A percentile compares a stretch with the other conserved stretches of the same genome.
Conservation (phyloP, 2,797 vertebrate genomes). For the Chiroxiphia lanceolata region DNA sequence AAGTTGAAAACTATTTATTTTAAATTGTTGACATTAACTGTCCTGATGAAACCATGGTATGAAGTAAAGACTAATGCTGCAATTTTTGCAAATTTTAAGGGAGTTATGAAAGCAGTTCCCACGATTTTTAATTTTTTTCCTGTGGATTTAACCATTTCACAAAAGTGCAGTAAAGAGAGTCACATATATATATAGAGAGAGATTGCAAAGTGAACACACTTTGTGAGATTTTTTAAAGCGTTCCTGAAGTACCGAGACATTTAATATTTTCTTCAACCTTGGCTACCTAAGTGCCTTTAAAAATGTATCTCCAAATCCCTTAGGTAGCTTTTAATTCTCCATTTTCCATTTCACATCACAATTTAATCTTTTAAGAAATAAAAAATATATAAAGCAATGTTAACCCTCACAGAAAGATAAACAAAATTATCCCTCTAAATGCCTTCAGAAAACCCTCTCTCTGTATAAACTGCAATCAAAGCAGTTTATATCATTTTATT, state of each 20-base stretch:
- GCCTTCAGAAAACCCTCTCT: neutral
- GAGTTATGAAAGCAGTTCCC: fast-evolving
- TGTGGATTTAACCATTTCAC: neutral
- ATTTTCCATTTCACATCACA: neutral
- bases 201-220: neutral
- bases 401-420: neutral
- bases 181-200: neutral
- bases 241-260: neutral
- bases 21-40: neutral
- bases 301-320: neutral
- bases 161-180: neutral
- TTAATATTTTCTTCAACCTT: neutral
- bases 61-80: neutral
- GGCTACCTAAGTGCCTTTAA: neutral
- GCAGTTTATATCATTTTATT: neutral
- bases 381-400: neutral
- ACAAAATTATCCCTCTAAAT: neutral
- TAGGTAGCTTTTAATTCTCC: neutral
- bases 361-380: neutral
- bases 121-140: neutral
- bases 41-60: neutral
- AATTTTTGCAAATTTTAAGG: neutral
- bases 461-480: neutral
- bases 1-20: neutral
- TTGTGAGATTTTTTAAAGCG: neutral